These are phyloP conservation scores for Drosophila persimilis DNA, from an alignment of 1,140 invertebrate genomes.

Conservation along the genomic window DNA sequence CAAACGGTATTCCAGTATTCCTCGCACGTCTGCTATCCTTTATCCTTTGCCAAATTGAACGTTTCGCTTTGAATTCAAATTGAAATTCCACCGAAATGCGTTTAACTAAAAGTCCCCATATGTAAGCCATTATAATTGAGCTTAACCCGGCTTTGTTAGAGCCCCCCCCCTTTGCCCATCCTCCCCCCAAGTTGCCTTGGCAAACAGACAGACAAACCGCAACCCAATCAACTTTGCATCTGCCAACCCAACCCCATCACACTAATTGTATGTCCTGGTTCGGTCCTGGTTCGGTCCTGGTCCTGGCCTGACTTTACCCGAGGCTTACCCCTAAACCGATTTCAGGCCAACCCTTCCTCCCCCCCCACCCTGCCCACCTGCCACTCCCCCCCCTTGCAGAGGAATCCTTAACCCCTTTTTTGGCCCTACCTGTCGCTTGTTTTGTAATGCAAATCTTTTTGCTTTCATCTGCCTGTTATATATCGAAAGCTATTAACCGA, in stretches of 20 bases:
- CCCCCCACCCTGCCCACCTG: background rate
- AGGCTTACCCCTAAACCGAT: constrained; percentile 13
- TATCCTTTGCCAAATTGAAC: background rate
- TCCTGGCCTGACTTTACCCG: constrained; percentile 30
- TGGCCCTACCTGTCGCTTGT: constrained; percentile 65
- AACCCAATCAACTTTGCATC: constrained; percentile 56
- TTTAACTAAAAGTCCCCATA: constrained; percentile 33
- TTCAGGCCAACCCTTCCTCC: constrained; percentile 14
- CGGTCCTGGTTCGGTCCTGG: too few species aligned
- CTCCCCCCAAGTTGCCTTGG: constrained; percentile 33
- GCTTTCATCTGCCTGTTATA: constrained; percentile 80
- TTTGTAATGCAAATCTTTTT: constrained; percentile 80
- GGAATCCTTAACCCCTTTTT: background rate
- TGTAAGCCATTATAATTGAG: constrained; percentile 44
- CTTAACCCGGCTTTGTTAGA: constrained; percentile 22
- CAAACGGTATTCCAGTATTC: too few species aligned
- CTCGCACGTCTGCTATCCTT: too few species aligned
- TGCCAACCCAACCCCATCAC: constrained; percentile 44
- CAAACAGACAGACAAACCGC: constrained; percentile 48
- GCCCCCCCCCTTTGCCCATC: background rate
- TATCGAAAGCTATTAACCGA: constrained; percentile 77
- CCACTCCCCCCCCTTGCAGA: too few species aligned
- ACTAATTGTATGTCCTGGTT: constrained; percentile 49
- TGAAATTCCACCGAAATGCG: constrained; percentile 40
- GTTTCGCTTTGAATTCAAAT: constrained; percentile 11